These are phyloP conservation scores for Hirudo medicinalis DNA, from an alignment of 1,140 invertebrate genomes.

Conservation along the genomic window DNA sequence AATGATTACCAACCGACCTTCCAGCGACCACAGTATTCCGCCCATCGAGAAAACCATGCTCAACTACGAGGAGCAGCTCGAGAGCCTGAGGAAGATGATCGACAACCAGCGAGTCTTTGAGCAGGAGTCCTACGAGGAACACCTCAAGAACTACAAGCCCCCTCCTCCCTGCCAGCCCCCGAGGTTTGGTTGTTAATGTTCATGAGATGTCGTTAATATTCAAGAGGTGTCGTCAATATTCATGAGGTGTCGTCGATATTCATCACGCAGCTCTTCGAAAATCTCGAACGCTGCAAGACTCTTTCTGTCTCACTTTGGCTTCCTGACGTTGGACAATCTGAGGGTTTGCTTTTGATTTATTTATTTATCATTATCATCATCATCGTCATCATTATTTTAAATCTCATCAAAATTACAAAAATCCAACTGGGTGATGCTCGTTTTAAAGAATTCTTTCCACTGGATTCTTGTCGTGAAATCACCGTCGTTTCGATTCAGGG, in stretches of 20 bases:
- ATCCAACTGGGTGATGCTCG: too few relatives aligned
- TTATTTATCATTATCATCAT: background rate
- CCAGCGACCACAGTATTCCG: slow-evolving; percentile 66
- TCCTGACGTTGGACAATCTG: slow-evolving; percentile 60
- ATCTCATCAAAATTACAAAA: too few relatives aligned
- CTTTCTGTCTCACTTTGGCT: slow-evolving; percentile 85
- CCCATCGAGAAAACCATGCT: slow-evolving; percentile 57
- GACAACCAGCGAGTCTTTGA: slow-evolving; percentile 35
- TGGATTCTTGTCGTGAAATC: too few relatives aligned
- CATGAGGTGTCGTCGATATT: slow-evolving; percentile 10
- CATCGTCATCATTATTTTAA: background rate
- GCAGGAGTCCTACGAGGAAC: slow-evolving; percentile 31
- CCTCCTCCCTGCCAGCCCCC: slow-evolving; percentile 58
- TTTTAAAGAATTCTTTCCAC: too few relatives aligned
- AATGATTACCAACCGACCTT: too few relatives aligned
- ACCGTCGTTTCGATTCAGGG: background rate
- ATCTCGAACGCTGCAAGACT: slow-evolving; percentile 82
- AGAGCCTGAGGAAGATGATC: slow-evolving; percentile 43
- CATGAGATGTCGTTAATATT: slow-evolving; percentile 6
- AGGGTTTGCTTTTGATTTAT: slow-evolving; percentile 37
- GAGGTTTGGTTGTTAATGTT: slow-evolving; percentile 26
- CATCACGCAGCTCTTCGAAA: slow-evolving; percentile 44
- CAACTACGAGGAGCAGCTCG: slow-evolving; percentile 43
- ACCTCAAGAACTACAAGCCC: slow-evolving; percentile 29
- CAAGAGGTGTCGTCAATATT: too few relatives aligned